phyloP scores from a whole-genome alignment of 2,888 invertebrate species.

The Spialia ferax region DNA sequence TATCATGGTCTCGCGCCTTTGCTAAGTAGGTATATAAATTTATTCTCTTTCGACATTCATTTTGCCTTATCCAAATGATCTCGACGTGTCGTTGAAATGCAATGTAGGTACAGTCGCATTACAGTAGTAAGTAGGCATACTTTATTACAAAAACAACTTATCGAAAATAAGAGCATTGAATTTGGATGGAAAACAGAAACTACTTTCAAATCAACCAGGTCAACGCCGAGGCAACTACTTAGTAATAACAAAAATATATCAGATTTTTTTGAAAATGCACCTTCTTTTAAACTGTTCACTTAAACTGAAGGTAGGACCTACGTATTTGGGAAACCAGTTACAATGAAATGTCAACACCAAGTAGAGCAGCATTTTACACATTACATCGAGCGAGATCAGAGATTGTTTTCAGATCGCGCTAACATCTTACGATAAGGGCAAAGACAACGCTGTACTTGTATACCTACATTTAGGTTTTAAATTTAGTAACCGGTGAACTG shows the following conservation, averaged over 20 bases:
- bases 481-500: constrained; percentile 48
- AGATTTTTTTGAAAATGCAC: constrained; percentile 9
- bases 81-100: neutral
- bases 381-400: neutral
- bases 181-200: constrained; percentile 1
- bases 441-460: neutral
- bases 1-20: too few species aligned
- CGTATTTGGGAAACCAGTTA: constrained; percentile 15
- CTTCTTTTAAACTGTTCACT: neutral
- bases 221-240: neutral
- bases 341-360: constrained; percentile 11
- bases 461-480: constrained; percentile 27
- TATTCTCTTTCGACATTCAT: too few species aligned
- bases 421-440: neutral
- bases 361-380: constrained; percentile 11
- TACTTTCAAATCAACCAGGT: constrained; percentile 6
- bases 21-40: too few species aligned
- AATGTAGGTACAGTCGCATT: neutral
- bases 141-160: neutral
- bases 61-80: too few species aligned
- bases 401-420: neutral
- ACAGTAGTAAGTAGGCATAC: neutral
- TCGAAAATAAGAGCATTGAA: neutral
- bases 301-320: constrained; percentile 2
- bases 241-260: neutral